phyloP scores from a whole-genome alignment of 1,140 invertebrate species.

The Achroia grisella region DNA sequence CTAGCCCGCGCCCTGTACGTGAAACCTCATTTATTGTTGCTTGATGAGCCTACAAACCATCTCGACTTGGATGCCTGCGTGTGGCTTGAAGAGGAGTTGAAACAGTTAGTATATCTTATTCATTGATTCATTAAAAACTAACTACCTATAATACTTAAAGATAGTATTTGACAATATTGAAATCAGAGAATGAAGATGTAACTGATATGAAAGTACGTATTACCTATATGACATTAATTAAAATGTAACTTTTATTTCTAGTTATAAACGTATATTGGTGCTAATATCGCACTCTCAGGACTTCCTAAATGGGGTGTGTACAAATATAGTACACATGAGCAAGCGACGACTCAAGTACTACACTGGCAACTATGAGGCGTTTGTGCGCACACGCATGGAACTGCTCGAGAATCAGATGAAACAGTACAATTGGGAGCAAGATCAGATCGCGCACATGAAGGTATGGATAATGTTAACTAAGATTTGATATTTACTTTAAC shows the following conservation, averaged over 20 bases:
- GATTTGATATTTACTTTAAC: slow-evolving; percentile 8
- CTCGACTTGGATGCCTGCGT: slow-evolving; percentile 99
- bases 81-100: slow-evolving; percentile 99
- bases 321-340: slow-evolving; percentile 97
- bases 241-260: slow-evolving; percentile 33
- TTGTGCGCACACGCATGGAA: slow-evolving; percentile 93
- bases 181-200: too few species aligned
- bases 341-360: slow-evolving; percentile 96
- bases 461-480: slow-evolving; percentile 56
- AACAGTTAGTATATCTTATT: slow-evolving; percentile 77
- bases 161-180: too few species aligned
- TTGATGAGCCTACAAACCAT: slow-evolving; percentile 99
- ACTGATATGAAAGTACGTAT: too few species aligned
- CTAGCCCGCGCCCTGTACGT: slow-evolving; percentile 94
- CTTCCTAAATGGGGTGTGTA: slow-evolving; percentile 99
- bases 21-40: slow-evolving; percentile 93
- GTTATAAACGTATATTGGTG: slow-evolving; percentile 97
- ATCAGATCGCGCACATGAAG: slow-evolving; percentile 99
- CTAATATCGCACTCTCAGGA: slow-evolving; percentile 99
- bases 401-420: slow-evolving; percentile 99
- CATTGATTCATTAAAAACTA: too few species aligned
- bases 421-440: slow-evolving; percentile 99
- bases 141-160: too few species aligned
- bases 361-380: slow-evolving; percentile 97
- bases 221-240: too few species aligned